Percentiles rank a stretch among this genome's conserved stretches.
phyloP scores from a whole-genome alignment of 2,797 vertebrate genomes.

The Danio albolineatus region DNA sequence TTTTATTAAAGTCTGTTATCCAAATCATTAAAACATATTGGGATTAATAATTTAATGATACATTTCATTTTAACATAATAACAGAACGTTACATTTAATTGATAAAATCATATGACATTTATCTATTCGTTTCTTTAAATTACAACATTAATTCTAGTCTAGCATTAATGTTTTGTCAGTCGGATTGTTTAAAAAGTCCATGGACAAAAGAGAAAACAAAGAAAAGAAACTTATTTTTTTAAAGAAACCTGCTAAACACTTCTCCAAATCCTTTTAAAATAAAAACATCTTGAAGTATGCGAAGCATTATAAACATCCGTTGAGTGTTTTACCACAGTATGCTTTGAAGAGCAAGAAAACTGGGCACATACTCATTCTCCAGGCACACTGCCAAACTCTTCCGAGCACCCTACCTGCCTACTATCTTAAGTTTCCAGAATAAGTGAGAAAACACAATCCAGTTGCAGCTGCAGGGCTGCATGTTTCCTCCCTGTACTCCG shows the following conservation, averaged over 20 bases:
- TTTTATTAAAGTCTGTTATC: too few species aligned
- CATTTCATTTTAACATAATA: not conserved
- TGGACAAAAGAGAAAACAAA: not conserved
- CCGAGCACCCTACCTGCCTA: conserved; percentile 84
- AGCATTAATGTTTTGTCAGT: not conserved
- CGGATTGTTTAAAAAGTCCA: not conserved
- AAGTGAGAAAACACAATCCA: conserved; percentile 76
- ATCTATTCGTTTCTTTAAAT: not conserved
- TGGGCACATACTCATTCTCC: conserved; percentile 79
- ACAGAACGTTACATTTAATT: not conserved
- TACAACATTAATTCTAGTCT: not conserved
- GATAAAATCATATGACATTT: not conserved
- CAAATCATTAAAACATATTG: too few species aligned
- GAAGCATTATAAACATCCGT: conserved; percentile 30
- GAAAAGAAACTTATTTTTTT: not conserved
- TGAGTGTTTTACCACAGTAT: conserved; percentile 43
- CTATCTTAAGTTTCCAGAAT: conserved; percentile 81
- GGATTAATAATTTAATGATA: not conserved
- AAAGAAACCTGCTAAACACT: not conserved
- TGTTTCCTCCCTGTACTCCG: conserved; percentile 77
- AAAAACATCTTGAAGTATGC: conserved; percentile 33
- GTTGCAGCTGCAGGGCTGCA: conserved; percentile 73
- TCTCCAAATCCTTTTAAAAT: not conserved
- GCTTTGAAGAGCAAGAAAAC: conserved; percentile 63
- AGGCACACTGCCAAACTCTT: conserved; percentile 86